Evolutionary conservation across 2,888 invertebrate species (phyloP), one percentile per base, ranked within the genome.

Genomic region (Agapostemon virescens): DNA sequence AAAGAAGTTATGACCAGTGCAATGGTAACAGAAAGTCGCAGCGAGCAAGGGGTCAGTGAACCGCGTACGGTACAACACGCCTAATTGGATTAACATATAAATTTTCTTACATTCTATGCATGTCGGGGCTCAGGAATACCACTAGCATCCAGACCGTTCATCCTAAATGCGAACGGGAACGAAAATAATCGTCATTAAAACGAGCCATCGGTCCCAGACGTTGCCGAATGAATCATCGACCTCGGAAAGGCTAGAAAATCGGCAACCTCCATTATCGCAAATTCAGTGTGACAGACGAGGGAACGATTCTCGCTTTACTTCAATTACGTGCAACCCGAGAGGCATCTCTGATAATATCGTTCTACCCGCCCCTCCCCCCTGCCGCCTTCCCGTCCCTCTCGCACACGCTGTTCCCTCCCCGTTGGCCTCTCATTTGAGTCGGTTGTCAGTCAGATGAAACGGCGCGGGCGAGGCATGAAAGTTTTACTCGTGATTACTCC

Each of bases 401-500:
- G n/a, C 42, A 38, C 40, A 61, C 26, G 23, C 66, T 49, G n/a
- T 30, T 40, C 55, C 73, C n/a, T 26, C 45, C 49, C 55, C 30
- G 20, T 7, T 20, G 23, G 26, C 69, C 20, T 45, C 58, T 58
- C 38, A 36, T 42, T 15, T 58, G 36, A 70, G 77, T 63, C 70
- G 69, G 70, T 79, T 79, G 86, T 84, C 85, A 87, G 80, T 84
- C 77, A 85, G 72, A 63, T 66, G 45, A 68, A 76, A 68, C 72
- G 69, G 49, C 76, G 70, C 75, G 84, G 77, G n/a, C 38, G 74
- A 81, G 79, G 74, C 83, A 80, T 87, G 84, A 83, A 87, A 85
- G 71, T 87, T 87, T 87, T 58, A 87, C 82, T 74, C 75, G 83
- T 70, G 79, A 83, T 87, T 87, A 86, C 78, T 83, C 81, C 52